phyloP scores from a whole-genome alignment of 2,113 vertebrate genomes.

The Casuarius casuarius region DNA sequence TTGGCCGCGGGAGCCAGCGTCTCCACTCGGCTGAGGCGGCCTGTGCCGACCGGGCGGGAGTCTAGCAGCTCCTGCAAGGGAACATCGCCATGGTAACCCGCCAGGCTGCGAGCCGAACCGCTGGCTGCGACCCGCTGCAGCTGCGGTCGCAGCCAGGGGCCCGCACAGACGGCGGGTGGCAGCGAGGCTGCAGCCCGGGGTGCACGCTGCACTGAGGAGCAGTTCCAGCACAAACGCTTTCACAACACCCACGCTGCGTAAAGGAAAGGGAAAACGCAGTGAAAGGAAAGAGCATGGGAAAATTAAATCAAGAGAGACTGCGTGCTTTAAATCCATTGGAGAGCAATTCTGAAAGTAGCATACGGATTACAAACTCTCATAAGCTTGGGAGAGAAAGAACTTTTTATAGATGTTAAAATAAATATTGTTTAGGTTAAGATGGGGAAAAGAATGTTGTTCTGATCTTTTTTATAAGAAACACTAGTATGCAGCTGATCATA shows the following conservation, averaged over 20 bases:
- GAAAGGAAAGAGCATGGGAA: neutral
- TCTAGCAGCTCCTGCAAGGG: constrained; percentile 91
- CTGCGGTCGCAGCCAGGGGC: neutral
- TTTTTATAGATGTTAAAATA: neutral
- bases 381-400: neutral
- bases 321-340: neutral
- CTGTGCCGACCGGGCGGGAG: constrained; percentile 86
- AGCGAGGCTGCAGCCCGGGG: neutral
- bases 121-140: constrained; percentile 45
- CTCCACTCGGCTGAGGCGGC: constrained; percentile 87
- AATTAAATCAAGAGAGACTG: neutral
- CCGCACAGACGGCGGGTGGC: neutral
- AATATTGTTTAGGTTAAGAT: neutral
- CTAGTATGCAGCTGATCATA: neutral
- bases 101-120: constrained; percentile 15
- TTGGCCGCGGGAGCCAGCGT: constrained; percentile 80
- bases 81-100: constrained; percentile 89
- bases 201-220: neutral
- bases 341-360: neutral
- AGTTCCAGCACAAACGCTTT: neutral
- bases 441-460: neutral
- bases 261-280: neutral
- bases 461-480: neutral
- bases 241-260: neutral
- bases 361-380: neutral